Evolutionary conservation across 2,888 invertebrate genomes (phyloP), one percentile per base, ranked within the genome.

Genomic region (Philaethria dido): DNA sequence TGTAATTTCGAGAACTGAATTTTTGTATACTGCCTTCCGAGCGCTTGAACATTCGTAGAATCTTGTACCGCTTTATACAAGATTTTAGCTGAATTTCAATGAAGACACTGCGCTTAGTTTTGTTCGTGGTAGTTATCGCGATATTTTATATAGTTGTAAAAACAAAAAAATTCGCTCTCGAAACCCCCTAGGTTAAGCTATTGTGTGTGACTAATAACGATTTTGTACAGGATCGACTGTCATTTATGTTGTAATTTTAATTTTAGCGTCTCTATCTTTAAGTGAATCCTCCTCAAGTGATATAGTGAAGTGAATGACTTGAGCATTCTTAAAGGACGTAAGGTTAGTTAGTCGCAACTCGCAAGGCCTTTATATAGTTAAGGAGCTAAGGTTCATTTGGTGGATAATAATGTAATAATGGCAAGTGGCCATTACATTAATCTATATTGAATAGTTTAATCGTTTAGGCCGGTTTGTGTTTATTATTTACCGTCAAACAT

Each of bases 251-350:
- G 73, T 76, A 74, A 77, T 80, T 78, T 74, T 82, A 79, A 79
- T 82, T 83, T 78, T 81, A 77, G 80, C 81, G 82, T 87, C 86
- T 64, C 54, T n/a, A n/a, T n/a, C 39, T 18, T 84, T 83, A 87
- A 87, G 85, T 87, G 89, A 81, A 84, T 87, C 83, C 86, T 80
- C 87, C 84, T 87, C 87, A 88, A 89, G 92, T 91, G 92, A 92
- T 92, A 89, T 87, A 86, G 79, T 83, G 80, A 86, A 78, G 84
- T 83, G 88, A 87, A 86, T 84, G 86, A 81, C 83, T 91, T 84
- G 83, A 88, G 87, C 88, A 90, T 91, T 90, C 85, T 87, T 85
- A 84, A 89, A 87, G 87, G 88, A 88, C 90, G 25, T 50, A 90
- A 91, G 90, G 86, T 87, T 91, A 90, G 90, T 78, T 89, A 89